Percentiles rank a stretch among this genome's conserved stretches.
These are phyloP conservation scores for Stenolophus ochropezus DNA, from an alignment of 2,888 invertebrate species.

Conservation along the genomic window DNA sequence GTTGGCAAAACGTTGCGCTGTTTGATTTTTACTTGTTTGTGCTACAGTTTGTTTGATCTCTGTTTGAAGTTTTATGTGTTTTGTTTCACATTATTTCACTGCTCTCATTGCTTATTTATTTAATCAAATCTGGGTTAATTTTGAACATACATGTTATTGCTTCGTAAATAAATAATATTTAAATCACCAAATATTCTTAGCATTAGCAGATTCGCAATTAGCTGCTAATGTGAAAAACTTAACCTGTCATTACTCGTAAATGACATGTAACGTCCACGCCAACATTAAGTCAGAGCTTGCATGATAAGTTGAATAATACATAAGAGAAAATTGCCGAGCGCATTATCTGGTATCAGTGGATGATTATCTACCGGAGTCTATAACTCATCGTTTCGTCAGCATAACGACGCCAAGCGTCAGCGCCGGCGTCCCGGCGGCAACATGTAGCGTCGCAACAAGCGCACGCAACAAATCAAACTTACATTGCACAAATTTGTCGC, in stretches of 20 bases:
- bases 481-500: no score
- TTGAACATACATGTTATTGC: not conserved
- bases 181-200: not conserved
- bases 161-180: conserved; percentile 8
- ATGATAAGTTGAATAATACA: conserved; percentile 10
- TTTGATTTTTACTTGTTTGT: conserved; percentile 46
- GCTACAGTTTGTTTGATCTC: conserved; percentile 27
- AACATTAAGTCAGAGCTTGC: not conserved
- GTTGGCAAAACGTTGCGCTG: conserved; percentile 26
- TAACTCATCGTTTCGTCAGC: conserved; percentile 25
- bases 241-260: not conserved
- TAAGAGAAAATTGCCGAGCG: not conserved
- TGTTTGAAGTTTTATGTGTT: conserved; percentile 42
- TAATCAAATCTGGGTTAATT: conserved; percentile 37
- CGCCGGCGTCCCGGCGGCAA: not conserved
- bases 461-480: not conserved
- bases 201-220: not conserved
- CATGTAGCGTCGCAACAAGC: not conserved
- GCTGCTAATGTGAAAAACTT: not conserved
- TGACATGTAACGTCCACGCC: not conserved
- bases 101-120: conserved; percentile 40
- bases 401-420: not conserved
- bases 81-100: conserved; percentile 44
- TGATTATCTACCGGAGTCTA: not conserved
- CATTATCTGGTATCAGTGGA: not conserved